Base-by-base conservation (phyloP, 2,888 invertebrate species). In the Melinaea menophilus region DNA sequence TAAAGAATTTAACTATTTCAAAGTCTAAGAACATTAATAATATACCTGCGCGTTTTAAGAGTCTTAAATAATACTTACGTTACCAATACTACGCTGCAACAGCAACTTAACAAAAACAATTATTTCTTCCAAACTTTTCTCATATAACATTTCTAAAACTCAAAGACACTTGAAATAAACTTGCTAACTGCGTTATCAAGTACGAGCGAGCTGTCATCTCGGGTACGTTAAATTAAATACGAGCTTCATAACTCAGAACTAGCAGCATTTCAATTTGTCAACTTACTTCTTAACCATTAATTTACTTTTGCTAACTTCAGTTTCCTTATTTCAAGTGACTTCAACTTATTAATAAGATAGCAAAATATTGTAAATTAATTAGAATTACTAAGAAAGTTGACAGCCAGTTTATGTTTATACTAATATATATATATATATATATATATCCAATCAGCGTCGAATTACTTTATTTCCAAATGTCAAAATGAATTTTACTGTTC, bases 201-300 rank as follows among this genome's bases (percentile, higher is more conserved):
- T 62, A 58, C 51, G 57, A 62, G 46, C 37, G 12, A 58, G 58
- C 55, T 58, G 62, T 62, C 58, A 58, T 56, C 62, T 62, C 55
- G 58, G 62, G 62, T 55, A 62, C 55, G 62, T 5, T 62, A 62
- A 62, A 62, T 62, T 62, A 55, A 62, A 62, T 62, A 58, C 48
- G 55, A 58, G 57, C 58, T 58, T 62, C 62, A 58, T 62, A 62
- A 58, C 62, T 62, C 46, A 46, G 58, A 58, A 62, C 58, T 58
- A 48, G 41, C 56, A 55, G 55, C 58, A 58, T 35, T 58, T 58
- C 58, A 55, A 62, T 45, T 62, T 62, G 62, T 62, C 57, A 58
- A 55, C 34, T 58, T 62, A 62, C 55, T 62, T 62, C 58, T 58
- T 62, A 62, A 62, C 54, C 13, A 13, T 1, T 5, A 48, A 37